phyloP scores from a whole-genome alignment of 2,113 vertebrate genomes.

The Cebus imitator region DNA sequence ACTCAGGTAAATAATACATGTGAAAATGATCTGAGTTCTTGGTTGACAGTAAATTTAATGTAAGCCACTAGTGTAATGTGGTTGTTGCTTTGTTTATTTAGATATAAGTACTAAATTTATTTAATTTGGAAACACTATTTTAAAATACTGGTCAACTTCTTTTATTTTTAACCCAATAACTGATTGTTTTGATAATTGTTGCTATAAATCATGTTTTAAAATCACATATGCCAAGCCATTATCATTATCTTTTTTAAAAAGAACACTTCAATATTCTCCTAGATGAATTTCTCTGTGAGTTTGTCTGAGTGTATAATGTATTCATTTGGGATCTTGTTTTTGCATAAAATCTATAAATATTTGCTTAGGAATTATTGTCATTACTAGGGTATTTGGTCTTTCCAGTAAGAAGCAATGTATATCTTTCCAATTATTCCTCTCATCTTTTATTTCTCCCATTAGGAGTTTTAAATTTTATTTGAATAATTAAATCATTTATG shows the following conservation, averaged over 20 bases:
- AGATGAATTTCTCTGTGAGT: slow-evolving; percentile 18
- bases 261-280: slow-evolving; percentile 37
- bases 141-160: slow-evolving; percentile 1
- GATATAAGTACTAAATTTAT: neutral
- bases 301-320: slow-evolving; percentile 37
- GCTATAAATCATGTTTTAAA: slow-evolving; percentile 50
- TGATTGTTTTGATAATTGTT: slow-evolving; percentile 50
- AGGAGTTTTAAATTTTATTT: slow-evolving; percentile 65
- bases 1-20: neutral
- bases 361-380: slow-evolving; percentile 64
- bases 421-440: slow-evolving; percentile 43
- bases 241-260: slow-evolving; percentile 29
- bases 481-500: slow-evolving; percentile 67
- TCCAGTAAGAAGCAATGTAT: slow-evolving; percentile 33
- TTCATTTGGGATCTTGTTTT: slow-evolving; percentile 59
- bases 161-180: slow-evolving; percentile 30
- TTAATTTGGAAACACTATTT: slow-evolving; percentile 15
- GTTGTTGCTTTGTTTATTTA: neutral
- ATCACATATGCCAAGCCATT: slow-evolving; percentile 4
- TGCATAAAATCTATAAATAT: slow-evolving; percentile 70
- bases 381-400: slow-evolving; percentile 43
- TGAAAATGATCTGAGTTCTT: neutral
- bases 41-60: neutral
- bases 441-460: slow-evolving; percentile 58
- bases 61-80: neutral